Evolutionary conservation across 2,888 invertebrate species (phyloP).

Genomic region (Tuberolachnus salignus): DNA sequence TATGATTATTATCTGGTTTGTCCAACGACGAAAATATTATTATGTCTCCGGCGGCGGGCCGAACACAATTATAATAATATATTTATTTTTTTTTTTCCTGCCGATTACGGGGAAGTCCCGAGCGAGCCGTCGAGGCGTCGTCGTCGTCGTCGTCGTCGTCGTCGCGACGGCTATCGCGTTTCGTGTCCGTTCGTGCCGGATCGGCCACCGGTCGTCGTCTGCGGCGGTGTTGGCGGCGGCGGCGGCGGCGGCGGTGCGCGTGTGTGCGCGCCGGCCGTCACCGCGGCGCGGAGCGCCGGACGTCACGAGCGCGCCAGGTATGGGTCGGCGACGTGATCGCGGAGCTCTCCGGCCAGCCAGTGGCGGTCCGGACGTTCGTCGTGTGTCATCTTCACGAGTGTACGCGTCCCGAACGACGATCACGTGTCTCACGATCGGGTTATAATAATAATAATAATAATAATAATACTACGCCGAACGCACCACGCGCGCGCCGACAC

Average conservation of each 20-base stretch:
- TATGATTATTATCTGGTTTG: no score
- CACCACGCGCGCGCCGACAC: not conserved
- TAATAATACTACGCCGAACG: not conserved
- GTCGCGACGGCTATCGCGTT: not conserved
- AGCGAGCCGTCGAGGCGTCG: not conserved
- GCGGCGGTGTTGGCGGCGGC: not conserved
- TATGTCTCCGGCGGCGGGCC: no score
- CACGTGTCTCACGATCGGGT: conserved; percentile 52
- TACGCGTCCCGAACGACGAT: conserved; percentile 37
- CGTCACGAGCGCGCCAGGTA: conserved; percentile 56
- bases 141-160: not conserved
- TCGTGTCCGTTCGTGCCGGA: not conserved
- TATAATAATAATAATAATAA: not conserved
- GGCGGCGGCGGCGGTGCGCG: conserved; percentile 17
- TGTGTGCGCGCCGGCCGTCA: conserved; percentile 44
- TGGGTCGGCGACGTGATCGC: conserved; percentile 54
- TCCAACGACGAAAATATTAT: no score
- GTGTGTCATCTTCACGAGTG: conserved; percentile 52
- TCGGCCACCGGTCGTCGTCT: not conserved
- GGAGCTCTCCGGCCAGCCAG: conserved; percentile 49
- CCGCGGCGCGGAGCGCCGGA: conserved; percentile 48
- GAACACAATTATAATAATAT: no score
- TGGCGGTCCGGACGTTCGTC: conserved; percentile 56
- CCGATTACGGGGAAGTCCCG: not conserved
- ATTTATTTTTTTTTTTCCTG: no score